A percentile compares a stretch with the other conserved stretches of the same genome.
These are phyloP conservation scores for Drosophila nigromelanica DNA, from an alignment of 1,140 invertebrate genomes.

Conservation along the genomic window DNA sequence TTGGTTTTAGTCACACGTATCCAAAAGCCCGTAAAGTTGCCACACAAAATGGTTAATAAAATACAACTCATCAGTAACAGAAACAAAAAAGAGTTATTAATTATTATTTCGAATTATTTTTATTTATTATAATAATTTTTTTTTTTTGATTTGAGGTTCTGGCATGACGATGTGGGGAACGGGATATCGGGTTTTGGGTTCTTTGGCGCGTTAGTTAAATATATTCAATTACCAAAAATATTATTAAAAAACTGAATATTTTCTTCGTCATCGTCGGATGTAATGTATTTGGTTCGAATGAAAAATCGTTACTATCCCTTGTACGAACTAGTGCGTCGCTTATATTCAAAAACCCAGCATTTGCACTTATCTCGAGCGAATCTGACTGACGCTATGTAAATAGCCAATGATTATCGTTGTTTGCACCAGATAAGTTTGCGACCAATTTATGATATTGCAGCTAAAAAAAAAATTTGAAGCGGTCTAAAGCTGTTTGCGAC, in stretches of 20 bases:
- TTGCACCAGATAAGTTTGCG: conserved; percentile 59
- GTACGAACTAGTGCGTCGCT: conserved; percentile 15
- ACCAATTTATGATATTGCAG: conserved; percentile 79
- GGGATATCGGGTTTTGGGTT: conserved; percentile 22
- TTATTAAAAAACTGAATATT: conserved; percentile 63
- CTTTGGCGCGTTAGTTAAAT: conserved; percentile 17
- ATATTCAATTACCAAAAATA: conserved; percentile 71
- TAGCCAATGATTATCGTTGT: conserved; percentile 66
- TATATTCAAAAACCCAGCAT: conserved; percentile 59
- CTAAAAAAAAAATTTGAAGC: conserved; percentile 31
- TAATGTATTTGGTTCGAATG: conserved; percentile 64
- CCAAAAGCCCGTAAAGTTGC: conserved; percentile 60
- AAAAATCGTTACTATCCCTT: conserved; percentile 73
- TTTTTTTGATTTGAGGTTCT: conserved; percentile 22
- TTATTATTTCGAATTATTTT: conserved; percentile 6
- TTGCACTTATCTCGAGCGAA: conserved; percentile 33
- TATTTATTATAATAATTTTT: no score
- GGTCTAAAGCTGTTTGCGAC: conserved; percentile 1
- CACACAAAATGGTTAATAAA: conserved; percentile 62
- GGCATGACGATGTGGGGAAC: conserved; percentile 15
- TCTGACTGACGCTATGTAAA: conserved; percentile 59
- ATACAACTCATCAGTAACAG: conserved; percentile 62
- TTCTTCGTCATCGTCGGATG: conserved; percentile 74
- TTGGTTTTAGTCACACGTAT: conserved; percentile 61
- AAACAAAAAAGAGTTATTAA: conserved; percentile 32